Evolutionary conservation across 2,113 vertebrate species (phyloP).

Genomic region (Butorides virescens): DNA sequence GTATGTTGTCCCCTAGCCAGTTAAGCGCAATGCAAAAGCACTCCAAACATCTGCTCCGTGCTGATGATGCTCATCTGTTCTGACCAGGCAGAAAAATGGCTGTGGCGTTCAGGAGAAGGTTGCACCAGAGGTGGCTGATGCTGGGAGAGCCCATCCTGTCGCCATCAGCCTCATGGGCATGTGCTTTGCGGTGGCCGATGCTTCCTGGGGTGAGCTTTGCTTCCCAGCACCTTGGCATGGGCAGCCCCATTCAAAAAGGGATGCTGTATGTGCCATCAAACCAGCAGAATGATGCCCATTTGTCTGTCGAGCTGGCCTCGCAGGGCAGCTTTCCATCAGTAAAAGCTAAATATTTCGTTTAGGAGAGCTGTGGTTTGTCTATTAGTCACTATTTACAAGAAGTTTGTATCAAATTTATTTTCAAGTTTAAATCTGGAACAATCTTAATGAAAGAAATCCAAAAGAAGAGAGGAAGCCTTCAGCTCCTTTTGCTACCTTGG

Average conservation of each 20-base stretch:
- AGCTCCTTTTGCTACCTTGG: neutral
- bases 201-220: neutral
- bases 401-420: too few species aligned
- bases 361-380: neutral
- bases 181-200: rapidly evolving
- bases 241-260: neutral
- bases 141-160: neutral
- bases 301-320: neutral
- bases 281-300: rapidly evolving
- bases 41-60: neutral
- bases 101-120: neutral
- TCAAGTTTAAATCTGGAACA: neutral
- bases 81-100: neutral
- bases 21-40: neutral
- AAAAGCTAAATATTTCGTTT: too few species aligned
- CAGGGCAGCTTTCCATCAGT: neutral
- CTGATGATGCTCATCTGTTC: neutral
- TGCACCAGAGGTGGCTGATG: rapidly evolving
- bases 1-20: neutral
- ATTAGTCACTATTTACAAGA: neutral
- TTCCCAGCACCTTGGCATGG: rapidly evolving
- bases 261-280: rapidly evolving
- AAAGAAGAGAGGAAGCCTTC: neutral
- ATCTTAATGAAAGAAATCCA: neutral
- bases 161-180: neutral